Percentiles rank a stretch among this genome's conserved stretches.
Evolutionary conservation across 1,140 invertebrate species (phyloP).

Genomic region (Zaprionus taronus): DNA sequence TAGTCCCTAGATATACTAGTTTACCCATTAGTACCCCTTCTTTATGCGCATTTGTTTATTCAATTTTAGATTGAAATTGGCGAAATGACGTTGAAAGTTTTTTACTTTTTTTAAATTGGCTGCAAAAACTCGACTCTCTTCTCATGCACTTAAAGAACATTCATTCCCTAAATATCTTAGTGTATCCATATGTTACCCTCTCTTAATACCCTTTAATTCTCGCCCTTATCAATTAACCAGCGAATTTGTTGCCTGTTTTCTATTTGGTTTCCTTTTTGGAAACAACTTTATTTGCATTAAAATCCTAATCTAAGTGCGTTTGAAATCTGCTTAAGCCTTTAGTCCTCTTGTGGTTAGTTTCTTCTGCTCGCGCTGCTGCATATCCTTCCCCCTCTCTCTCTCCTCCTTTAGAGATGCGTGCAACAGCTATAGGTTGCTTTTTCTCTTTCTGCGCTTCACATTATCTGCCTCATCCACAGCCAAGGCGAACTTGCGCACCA

Average conservation of each 20-base stretch:
- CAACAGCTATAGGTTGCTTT: slow-evolving; percentile 82
- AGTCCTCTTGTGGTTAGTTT: slow-evolving; percentile 1
- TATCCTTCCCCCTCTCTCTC: not conserved
- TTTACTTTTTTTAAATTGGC: no score
- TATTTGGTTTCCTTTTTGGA: not conserved
- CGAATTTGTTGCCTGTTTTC: not conserved
- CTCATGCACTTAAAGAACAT: no score
- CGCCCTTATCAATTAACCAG: not conserved
- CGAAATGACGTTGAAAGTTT: no score
- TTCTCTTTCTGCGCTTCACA: slow-evolving; percentile 77
- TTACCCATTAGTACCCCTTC: no score
- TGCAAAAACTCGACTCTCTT: no score
- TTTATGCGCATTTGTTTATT: no score
- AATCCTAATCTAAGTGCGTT: not conserved
- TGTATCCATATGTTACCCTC: no score
- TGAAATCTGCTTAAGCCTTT: not conserved
- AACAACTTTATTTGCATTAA: slow-evolving; percentile 1
- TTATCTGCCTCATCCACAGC: slow-evolving; percentile 70
- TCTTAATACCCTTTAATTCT: not conserved
- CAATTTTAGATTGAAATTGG: no score
- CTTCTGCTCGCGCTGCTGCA: slow-evolving; percentile 17
- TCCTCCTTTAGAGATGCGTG: slow-evolving; percentile 53
- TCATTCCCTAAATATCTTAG: no score
- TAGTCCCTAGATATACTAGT: no score
- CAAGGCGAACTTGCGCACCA: slow-evolving; percentile 61